Percentiles rank a stretch among this genome's conserved stretches.
These are phyloP conservation scores for Amia ocellicauda DNA, from an alignment of 2,113 vertebrate genomes.

Conservation along the genomic window DNA sequence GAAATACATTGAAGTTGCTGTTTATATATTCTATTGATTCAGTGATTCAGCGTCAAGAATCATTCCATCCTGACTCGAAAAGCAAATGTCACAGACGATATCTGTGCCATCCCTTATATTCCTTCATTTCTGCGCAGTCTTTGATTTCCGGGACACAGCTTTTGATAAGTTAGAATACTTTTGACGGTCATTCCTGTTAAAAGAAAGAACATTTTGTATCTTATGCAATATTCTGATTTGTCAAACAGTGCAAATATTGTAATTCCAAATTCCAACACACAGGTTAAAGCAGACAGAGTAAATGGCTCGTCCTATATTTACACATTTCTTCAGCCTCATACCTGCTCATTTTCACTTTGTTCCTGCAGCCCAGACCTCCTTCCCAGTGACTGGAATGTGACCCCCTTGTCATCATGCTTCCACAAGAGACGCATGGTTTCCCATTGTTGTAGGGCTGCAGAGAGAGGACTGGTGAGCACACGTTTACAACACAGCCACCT, in stretches of 20 bases:
- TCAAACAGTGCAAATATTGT: too few species aligned
- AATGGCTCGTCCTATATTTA: too few species aligned
- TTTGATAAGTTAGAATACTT: conserved; percentile 66
- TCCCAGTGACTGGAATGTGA: conserved; percentile 66
- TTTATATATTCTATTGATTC: too few species aligned
- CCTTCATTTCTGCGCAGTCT: conserved; percentile 49
- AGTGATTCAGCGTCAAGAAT: too few species aligned
- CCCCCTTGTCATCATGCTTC: conserved; percentile 65
- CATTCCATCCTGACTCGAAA: too few species aligned
- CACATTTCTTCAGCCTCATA: conserved; percentile 29
- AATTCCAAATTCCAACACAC: too few species aligned
- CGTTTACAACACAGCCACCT: too few species aligned
- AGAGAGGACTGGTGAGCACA: background rate
- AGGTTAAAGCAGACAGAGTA: too few species aligned
- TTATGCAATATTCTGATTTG: too few species aligned
- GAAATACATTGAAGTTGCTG: too few species aligned
- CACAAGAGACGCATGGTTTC: conserved; percentile 66
- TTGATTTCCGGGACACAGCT: conserved; percentile 62
- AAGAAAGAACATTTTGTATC: conserved; percentile 12
- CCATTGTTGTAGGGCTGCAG: conserved; percentile 60
- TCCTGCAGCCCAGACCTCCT: conserved; percentile 73
- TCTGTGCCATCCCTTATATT: too few species aligned
- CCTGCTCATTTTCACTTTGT: conserved; percentile 68
- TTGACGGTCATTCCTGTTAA: conserved; percentile 68
- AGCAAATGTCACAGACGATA: background rate